A percentile compares a stretch with the other conserved stretches of the same genome.
phyloP scores from a whole-genome alignment of 2,797 vertebrate genomes.

The Crax fasciolata region DNA sequence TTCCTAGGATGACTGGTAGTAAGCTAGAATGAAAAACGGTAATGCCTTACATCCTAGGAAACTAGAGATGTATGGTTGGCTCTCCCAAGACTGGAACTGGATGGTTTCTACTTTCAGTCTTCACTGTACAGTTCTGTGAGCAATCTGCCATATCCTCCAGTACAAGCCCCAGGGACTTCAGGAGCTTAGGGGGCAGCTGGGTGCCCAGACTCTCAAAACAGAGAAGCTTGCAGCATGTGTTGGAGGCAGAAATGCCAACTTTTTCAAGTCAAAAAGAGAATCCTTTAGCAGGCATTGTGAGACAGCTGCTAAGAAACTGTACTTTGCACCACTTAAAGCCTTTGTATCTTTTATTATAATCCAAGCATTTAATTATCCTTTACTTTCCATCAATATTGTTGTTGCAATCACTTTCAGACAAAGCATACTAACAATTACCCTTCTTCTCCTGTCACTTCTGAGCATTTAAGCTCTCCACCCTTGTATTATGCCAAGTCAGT shows the following conservation, averaged over 20 bases:
- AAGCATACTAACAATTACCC: neutral
- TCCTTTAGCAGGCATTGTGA: neutral
- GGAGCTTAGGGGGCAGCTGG: neutral
- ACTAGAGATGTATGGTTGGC: neutral
- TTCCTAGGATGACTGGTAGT: neutral
- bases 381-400: neutral
- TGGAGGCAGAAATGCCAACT: rapidly evolving
- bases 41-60: neutral
- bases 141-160: neutral
- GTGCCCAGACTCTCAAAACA: neutral
- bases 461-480: conserved; percentile 31
- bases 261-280: neutral
- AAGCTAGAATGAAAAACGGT: neutral
- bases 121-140: neutral
- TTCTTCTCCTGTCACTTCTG: conserved; percentile 37
- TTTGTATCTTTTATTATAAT: neutral
- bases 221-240: neutral
- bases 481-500: conserved; percentile 47
- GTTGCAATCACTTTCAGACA: neutral
- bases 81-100: neutral
- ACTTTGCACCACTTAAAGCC: neutral
- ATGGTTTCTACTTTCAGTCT: neutral
- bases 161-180: neutral
- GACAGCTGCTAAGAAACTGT: neutral
- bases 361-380: neutral